Evolutionary conservation across 1,140 invertebrate species (phyloP), one percentile per base, ranked within the genome.

Genomic region (Trichonephila clavipes): DNA sequence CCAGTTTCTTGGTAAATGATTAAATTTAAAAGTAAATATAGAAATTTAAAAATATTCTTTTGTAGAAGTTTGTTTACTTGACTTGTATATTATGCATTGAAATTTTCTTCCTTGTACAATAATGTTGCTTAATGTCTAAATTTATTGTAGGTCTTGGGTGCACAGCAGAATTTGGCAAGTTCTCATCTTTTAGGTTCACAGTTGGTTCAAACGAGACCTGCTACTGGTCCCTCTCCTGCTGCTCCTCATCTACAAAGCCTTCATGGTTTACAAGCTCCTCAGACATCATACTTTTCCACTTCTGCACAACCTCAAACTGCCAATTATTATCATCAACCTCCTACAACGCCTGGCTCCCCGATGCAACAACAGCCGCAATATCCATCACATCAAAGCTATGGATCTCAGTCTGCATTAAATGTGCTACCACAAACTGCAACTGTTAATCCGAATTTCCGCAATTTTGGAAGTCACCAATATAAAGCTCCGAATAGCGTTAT

Each of bases 161-260:
- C 96, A 95, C 77, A 96, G 95, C 95, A 95, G 94, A 95, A 95
- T 94, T 90, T 95, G 21, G 95, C 94, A 85, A 95, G 88, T 81
- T 96, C 95, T 93, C 97, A 97, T 95, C 96, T 97, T 95, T 95
- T 97, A 62, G 96, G 96, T 94, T 97, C 97, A 1, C 97, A 97
- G 94, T 95, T 97, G 88, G 96, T 97, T 24, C 97, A 97, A 93
- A 96, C 96, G 94, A 96, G 96, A 90, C 93, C 72, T 62, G 61
- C 93, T 77, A 18, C 93, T 69, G 94, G 92, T 16, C 96, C 24
- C 96, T 96, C 59, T 94, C 95, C 85, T 95, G 95, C 85, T 95
- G 95, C 92, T 59, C 89, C 92, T 7, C 92, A 91, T 92, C 40
- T 94, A 19, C 94, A 94, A 51, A 91, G 85, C 40, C 88, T 94